Evolutionary conservation across 1,140 invertebrate genomes (phyloP), one percentile per base, ranked within the genome.

Genomic region (Zaprionus lachaisei): DNA sequence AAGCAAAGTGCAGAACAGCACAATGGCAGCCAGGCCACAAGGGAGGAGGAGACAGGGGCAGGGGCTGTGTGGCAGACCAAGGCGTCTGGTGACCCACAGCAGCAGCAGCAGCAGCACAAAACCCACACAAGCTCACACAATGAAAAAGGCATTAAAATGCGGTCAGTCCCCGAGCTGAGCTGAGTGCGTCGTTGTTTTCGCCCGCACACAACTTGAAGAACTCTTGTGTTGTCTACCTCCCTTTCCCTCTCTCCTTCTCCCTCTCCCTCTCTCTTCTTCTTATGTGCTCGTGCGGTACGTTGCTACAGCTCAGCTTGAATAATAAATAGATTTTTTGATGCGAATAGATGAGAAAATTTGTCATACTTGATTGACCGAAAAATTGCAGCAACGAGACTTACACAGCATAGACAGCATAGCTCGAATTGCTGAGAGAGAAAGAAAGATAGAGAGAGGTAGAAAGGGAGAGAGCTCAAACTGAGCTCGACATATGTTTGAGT

Each of bases 71-170:
- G 5, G 70, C 28, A 15, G 41, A 41, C 75, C 37, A 56, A 65
- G 72, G 65, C 41, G 41, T 47, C 41, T 47, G n/a, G 54, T 54
- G 49, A 56, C 76, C 61, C 76, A 76, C 82, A 34, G 31, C 31
- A 34, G 31, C 31, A 49, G 47, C 65, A 14, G 20, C 20, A 22
- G 31, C 31, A 49, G 47, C 65, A 14, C 12, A 41, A 41, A 41
- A 41, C 38, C 38, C 38, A 49, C 47, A 51, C 17, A 51, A 51
- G 47, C 47, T 24, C 47, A 51, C 47, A 83, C 83, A 89, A 86
- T 86, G 83, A 86, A 86, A 86, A 87, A 89, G 77, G 72, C 83
- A 87, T 87, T 87, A 87, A 89, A 87, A 81, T 83, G 83, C 62
- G 83, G 83, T 89, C 83, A 78, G 73, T 71, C 62, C 51, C 24